These are phyloP conservation scores for Dasypolia templi DNA, from an alignment of 2,888 invertebrate species.

Conservation along the genomic window DNA sequence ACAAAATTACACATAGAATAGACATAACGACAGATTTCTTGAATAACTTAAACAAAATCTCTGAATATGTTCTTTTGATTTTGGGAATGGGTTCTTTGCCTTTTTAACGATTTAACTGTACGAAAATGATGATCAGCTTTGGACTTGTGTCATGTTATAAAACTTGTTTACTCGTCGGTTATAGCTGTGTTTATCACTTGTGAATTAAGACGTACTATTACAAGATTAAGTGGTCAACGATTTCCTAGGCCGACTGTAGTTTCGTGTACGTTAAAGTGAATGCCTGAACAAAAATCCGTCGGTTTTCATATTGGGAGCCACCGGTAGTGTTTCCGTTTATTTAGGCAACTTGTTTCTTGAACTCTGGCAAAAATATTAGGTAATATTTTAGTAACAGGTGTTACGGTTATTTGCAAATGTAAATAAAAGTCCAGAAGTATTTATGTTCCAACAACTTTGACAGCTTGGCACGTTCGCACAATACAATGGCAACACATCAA, in stretches of 20 bases:
- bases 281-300: background rate
- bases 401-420: background rate
- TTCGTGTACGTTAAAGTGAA: background rate
- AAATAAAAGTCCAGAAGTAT: background rate
- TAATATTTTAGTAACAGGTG: background rate
- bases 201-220: background rate
- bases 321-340: background rate
- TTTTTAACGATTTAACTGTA: background rate
- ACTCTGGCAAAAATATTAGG: background rate
- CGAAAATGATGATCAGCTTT: background rate
- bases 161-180: conserved; percentile 6
- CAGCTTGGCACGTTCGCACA: background rate
- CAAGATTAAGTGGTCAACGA: conserved; percentile 19
- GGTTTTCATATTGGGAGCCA: background rate
- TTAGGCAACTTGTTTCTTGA: background rate
- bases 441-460: background rate
- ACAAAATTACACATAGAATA: too few species aligned
- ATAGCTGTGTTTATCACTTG: conserved; percentile 7
- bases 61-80: background rate
- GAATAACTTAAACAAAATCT: too few species aligned
- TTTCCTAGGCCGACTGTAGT: background rate
- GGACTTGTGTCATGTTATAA: background rate
- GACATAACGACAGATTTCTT: too few species aligned
- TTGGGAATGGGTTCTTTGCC: background rate
- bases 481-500: background rate